A percentile compares a stretch with the other conserved stretches of the same genome.
phyloP scores from a whole-genome alignment of 2,113 vertebrate species.

The Sarotherodon lohbergeri region DNA sequence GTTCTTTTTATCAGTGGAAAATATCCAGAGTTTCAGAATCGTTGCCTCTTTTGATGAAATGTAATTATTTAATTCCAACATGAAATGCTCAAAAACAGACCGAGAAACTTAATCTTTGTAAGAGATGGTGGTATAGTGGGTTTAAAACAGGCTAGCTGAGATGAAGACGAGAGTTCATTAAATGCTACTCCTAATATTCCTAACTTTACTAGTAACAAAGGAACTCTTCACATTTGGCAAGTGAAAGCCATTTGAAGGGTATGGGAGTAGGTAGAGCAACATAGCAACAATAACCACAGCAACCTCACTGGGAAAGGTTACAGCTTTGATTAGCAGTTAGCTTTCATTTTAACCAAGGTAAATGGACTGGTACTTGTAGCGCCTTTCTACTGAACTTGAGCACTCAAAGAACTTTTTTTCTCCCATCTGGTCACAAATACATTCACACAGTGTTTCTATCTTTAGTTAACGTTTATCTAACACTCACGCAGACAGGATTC shows the following conservation, averaged over 20 bases:
- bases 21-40: background rate
- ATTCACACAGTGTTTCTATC: background rate
- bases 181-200: background rate
- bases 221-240: background rate
- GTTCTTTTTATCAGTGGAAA: background rate
- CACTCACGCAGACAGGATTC: background rate
- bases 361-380: accelerated
- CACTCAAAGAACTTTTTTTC: background rate
- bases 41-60: background rate
- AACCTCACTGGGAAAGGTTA: no score
- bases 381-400: background rate
- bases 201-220: accelerated
- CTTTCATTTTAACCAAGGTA: background rate
- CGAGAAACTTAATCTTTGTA: accelerated
- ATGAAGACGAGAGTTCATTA: background rate
- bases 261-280: no score
- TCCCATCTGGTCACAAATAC: background rate
- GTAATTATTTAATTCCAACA: background rate
- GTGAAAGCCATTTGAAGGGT: no score
- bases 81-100: accelerated
- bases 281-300: no score
- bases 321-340: no score
- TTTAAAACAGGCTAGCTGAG: background rate
- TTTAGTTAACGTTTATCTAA: background rate
- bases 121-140: background rate